Percentiles rank a stretch among this genome's conserved stretches.
These are phyloP conservation scores for Drosophila melanica DNA, from an alignment of 1,140 invertebrate species.

Conservation along the genomic window DNA sequence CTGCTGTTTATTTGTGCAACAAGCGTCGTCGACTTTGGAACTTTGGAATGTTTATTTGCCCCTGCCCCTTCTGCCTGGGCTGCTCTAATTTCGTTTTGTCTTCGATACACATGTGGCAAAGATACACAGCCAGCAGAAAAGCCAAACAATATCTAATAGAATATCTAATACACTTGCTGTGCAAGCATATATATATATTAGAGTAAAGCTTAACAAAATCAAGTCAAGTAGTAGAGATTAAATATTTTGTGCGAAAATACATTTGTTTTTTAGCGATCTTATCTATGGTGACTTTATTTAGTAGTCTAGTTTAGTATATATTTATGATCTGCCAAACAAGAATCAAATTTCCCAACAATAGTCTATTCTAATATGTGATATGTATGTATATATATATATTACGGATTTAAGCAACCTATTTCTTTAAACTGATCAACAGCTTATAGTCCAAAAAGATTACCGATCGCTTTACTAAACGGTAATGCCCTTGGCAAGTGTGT, in stretches of 20 bases:
- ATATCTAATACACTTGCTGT: slow-evolving; percentile 2
- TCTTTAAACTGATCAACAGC: too few species aligned
- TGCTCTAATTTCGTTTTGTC: slow-evolving; percentile 54
- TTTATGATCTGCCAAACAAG: too few species aligned
- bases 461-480: background rate
- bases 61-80: slow-evolving; percentile 8
- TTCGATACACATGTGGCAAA: slow-evolving; percentile 28
- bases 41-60: slow-evolving; percentile 54
- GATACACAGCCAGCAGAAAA: slow-evolving; percentile 7
- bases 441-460: too few species aligned
- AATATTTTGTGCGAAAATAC: too few species aligned
- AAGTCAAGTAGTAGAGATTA: too few species aligned
- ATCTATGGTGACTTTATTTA: too few species aligned
- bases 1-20: slow-evolving; percentile 52
- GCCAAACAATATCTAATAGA: background rate
- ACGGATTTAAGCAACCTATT: too few species aligned
- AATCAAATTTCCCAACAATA: too few species aligned
- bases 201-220: background rate
- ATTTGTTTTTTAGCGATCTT: too few species aligned
- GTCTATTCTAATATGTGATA: too few species aligned
- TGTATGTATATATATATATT: too few species aligned
- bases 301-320: too few species aligned
- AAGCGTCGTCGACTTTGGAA: slow-evolving; percentile 50
- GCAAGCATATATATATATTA: background rate
- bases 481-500: background rate